Base-by-base conservation (phyloP, 2,797 vertebrate genomes). In the Sciurus carolinensis region DNA sequence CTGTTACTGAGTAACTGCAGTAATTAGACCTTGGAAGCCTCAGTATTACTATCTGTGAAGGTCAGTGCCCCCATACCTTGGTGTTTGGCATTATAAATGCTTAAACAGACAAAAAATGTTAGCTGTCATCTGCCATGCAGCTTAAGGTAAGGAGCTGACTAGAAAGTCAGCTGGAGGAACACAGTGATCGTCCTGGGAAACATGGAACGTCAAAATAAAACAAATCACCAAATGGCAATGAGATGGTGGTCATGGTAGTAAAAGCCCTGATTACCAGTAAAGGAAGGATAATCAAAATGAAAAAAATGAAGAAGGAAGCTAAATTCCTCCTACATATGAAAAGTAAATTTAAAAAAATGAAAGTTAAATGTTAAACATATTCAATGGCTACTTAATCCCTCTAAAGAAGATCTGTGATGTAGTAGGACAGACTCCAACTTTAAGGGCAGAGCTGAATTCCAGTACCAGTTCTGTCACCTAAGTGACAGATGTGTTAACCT, bases 341-440 rank as follows among this genome's bases (percentile, higher is more conserved):
- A 80, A 80, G 30, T 28, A 80, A 52, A 52, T 4, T 22, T 2
- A 64, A 50, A 30, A 50, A 3, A 52, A 6, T 91, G 24, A 52
- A 84, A 84, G 66, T 95, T 92, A 93, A 81, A 67, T 50, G 54
- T 84, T 92, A 71, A 90, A 75, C 67, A 28, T 42, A 62, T 71
- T 62, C 64, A 66, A 1, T 10, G 13, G 71, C 66, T 75, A 10
- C 30, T 80, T 91, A 86, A 66, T 42, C 33, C 44, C 47, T 15
- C 26, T 44, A 67, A 93, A 67, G 39, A 90, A 87, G n/a, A 84
- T 64, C 42, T 50, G 15, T 52, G 47, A 44, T 87, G 12, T 83
- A 54, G 64, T 15, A 84, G 62, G 44, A 14, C 33, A 86, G 73
- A 84, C 64, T 75, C 72, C 24, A 73, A 30, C 36, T 95, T 85